Base-by-base conservation (phyloP, 1,140 invertebrate genomes). In the Periplaneta americana region DNA sequence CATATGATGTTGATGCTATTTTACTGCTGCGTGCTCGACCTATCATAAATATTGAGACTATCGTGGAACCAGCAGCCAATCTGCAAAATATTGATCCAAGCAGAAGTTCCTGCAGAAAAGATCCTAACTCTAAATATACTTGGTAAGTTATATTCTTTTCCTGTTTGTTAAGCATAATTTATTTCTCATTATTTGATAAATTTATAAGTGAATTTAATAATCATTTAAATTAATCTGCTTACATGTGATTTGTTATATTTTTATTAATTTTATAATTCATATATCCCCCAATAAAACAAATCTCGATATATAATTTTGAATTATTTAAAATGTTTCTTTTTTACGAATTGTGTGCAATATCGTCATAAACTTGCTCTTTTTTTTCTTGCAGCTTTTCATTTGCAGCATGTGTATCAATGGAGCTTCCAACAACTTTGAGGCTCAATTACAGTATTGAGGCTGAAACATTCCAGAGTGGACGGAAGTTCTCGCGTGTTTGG, bases 401-500 rank as follows among this genome's bases (percentile, higher is more conserved):
- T 84, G 89, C 95, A 88, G 93, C 96, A 0, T 98, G 97, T 86
- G 97, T 96, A 85, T 92, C 92, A 83, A 94, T 97, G 78, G 91
- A 93, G 83, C 92, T 93, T 1, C 87, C 93, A 28, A 91, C 91
- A 22, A 91, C 91, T 84, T 89, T 81, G 81, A 37, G 33, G 22
- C 39, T 81, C 36, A 81, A 57, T 75, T 81, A 81, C 81, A 74
- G 28, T 31, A 34, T 97, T n/a, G 95, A 96, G 88, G 95, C 95
- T 0, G 96, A 97, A 88, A 95, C 94, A 3, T 95, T 94, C 85
- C 88, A 91, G 2, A 92, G 92, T 13, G 91, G 91, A n/a, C 94
- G 93, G 84, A 96, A 96, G 85, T 95, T 95, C 86, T 95, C 95
- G 0, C 91, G 97, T 82, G 93, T 97, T 0, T 95, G 93, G 88